These are phyloP conservation scores for Diceros bicornis DNA, from an alignment of 2,797 vertebrate species.

Conservation along the genomic window DNA sequence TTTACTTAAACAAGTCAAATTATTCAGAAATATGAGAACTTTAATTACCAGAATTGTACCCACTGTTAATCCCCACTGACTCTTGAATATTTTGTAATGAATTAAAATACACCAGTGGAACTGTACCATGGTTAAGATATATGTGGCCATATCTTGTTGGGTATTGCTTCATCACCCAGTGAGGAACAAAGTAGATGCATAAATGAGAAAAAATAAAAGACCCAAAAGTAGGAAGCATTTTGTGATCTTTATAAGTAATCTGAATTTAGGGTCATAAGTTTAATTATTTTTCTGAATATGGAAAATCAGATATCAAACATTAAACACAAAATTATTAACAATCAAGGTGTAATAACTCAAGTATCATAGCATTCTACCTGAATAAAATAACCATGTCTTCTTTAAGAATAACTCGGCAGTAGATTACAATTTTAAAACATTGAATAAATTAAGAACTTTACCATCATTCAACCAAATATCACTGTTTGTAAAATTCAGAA, in stretches of 20 bases:
- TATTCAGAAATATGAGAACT: not conserved
- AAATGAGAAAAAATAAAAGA: not conserved
- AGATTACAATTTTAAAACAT: not conserved
- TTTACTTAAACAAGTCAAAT: not conserved
- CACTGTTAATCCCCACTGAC: not conserved
- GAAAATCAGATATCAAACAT: not conserved
- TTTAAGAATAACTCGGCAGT: not conserved
- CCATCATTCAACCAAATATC: not conserved
- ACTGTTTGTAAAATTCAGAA: conserved; percentile 21
- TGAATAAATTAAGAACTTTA: not conserved
- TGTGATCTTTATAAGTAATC: not conserved
- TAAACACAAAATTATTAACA: conserved; percentile 1
- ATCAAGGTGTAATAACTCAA: not conserved
- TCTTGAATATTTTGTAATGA: conserved; percentile 4
- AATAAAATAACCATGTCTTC: not conserved
- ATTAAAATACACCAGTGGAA: not conserved
- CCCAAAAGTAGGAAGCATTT: not conserved
- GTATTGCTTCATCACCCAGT: not conserved
- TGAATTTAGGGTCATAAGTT: conserved; percentile 10
- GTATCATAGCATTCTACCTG: not conserved
- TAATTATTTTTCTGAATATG: not conserved
- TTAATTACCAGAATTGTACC: not conserved
- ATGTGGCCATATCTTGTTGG: not conserved
- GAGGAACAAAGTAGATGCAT: not conserved
- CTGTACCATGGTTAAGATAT: not conserved